These are phyloP conservation scores for Malurus elegans DNA, from an alignment of 2,113 vertebrate genomes.

Conservation along the genomic window DNA sequence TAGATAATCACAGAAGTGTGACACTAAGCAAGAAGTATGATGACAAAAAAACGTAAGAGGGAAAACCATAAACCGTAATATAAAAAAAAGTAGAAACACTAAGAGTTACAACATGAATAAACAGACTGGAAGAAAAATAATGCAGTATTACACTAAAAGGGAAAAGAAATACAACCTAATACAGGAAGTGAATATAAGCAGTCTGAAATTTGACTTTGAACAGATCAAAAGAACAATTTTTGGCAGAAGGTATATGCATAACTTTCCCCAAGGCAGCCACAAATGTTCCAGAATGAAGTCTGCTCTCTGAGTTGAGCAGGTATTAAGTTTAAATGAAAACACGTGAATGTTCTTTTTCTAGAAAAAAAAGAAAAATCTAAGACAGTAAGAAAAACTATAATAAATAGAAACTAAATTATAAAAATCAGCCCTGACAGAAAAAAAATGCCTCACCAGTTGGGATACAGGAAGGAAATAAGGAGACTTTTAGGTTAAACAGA, in stretches of 20 bases:
- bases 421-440: neutral
- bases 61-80: neutral
- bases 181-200: neutral
- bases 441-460: accelerated
- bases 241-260: neutral
- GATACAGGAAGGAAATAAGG: neutral
- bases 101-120: neutral
- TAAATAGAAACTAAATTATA: neutral
- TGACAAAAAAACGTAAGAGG: neutral
- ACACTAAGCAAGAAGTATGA: neutral
- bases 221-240: neutral
- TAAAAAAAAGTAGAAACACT: neutral
- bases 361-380: neutral
- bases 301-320: neutral
- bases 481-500: neutral
- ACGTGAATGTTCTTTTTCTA: neutral
- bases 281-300: neutral
- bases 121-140: neutral
- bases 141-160: neutral
- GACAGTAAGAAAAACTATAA: neutral
- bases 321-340: neutral
- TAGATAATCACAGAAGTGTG: neutral
- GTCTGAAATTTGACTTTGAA: neutral
- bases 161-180: neutral
- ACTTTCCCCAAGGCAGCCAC: neutral